A percentile compares a stretch with the other conserved stretches of the same genome.
These are phyloP conservation scores for Adelosebastes latens DNA, from an alignment of 2,797 vertebrate genomes.

Conservation along the genomic window DNA sequence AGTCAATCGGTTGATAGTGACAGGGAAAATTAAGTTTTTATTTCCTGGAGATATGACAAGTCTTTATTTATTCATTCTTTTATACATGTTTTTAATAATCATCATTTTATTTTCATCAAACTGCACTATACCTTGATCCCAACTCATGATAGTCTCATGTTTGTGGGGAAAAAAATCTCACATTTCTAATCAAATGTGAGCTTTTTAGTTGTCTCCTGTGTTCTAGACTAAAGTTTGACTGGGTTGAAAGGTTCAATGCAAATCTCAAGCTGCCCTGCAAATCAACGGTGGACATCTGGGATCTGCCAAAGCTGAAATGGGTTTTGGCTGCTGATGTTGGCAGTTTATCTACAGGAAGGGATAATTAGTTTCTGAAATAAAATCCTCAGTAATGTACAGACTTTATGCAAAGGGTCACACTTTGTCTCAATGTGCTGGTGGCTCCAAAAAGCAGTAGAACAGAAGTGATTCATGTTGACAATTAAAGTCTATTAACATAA, in stretches of 20 bases:
- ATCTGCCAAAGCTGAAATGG: background rate
- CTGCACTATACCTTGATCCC: background rate
- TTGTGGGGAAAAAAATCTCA: background rate
- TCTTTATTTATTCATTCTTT: too few species aligned
- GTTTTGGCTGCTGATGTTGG: background rate
- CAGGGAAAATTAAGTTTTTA: too few species aligned
- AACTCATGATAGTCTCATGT: background rate
- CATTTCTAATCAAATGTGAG: background rate
- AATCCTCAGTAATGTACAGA: background rate
- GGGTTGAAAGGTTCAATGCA: background rate
- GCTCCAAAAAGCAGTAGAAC: background rate
- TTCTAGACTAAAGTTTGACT: background rate
- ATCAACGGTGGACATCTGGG: background rate
- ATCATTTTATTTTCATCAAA: background rate
- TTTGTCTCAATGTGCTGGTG: background rate
- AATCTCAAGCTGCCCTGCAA: background rate
- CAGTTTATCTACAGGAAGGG: background rate
- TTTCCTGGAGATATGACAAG: too few species aligned
- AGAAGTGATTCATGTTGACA: background rate
- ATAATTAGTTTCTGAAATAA: background rate
- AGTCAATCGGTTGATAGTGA: too few species aligned
- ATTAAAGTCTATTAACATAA: background rate
- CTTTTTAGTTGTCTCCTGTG: background rate
- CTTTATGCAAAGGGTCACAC: background rate
- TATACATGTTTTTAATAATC: background rate